These are phyloP conservation scores for Apotomis turbidana DNA, from an alignment of 2,888 invertebrate species.

Conservation along the genomic window DNA sequence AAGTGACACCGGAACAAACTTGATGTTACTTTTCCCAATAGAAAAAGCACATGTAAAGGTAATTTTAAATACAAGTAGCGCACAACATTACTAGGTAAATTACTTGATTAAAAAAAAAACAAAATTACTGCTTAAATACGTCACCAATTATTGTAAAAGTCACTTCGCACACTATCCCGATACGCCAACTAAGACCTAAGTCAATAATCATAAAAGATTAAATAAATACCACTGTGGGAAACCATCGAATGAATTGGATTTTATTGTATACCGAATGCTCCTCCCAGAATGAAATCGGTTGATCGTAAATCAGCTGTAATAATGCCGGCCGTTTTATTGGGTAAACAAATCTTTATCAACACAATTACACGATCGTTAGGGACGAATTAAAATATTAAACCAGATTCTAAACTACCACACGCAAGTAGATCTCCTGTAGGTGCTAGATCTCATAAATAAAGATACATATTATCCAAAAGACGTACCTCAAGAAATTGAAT, in stretches of 20 bases:
- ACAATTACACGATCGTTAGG: constrained; percentile 79
- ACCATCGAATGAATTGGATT: constrained; percentile 72
- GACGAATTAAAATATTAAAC: constrained; percentile 57
- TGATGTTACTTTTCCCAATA: no score
- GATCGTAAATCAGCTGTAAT: constrained; percentile 75
- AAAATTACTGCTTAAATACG: not conserved
- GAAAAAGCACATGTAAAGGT: no score
- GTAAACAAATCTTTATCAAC: constrained; percentile 78
- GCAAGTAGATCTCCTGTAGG: not conserved
- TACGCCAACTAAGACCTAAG: constrained; percentile 31
- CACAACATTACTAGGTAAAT: no score
- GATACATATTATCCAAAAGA: no score
- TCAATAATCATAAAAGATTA: constrained; percentile 40
- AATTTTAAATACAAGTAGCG: no score
- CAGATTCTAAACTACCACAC: constrained; percentile 23
- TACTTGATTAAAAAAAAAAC: no score
- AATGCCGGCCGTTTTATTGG: constrained; percentile 69
- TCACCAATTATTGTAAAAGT: not conserved
- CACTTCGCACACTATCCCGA: not conserved
- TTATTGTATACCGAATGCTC: constrained; percentile 73
- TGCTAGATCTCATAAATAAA: not conserved
- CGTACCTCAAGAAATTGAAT: no score
- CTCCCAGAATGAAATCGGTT: constrained; percentile 68
- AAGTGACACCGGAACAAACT: no score
- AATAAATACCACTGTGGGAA: constrained; percentile 61